A percentile compares a stretch with the other conserved stretches of the same genome.
Conservation (phyloP, 1,140 invertebrate species). For the Archivesica marissinica region DNA sequence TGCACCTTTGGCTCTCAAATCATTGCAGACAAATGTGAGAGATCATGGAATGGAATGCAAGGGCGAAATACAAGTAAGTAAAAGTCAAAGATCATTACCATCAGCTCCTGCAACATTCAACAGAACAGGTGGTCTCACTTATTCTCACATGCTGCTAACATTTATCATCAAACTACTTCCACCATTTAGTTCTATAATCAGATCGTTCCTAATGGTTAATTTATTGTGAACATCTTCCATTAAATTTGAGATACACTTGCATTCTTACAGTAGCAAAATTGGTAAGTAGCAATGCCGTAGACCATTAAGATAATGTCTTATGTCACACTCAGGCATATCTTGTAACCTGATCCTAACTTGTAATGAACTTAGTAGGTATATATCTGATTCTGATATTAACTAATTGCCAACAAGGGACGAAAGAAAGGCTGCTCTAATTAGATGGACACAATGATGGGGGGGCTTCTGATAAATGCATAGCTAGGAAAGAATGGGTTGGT, state of each 20-base stretch:
- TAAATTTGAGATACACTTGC: conserved; percentile 14
- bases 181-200: conserved; percentile 4
- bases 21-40: too few relatives aligned
- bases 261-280: conserved; percentile 2
- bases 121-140: conserved; percentile 27
- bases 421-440: too few relatives aligned
- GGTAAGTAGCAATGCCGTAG: conserved; percentile 9
- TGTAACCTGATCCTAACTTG: too few relatives aligned
- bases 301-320: background rate
- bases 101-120: background rate
- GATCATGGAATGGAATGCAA: too few relatives aligned
- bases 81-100: conserved; percentile 15
- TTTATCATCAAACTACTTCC: conserved; percentile 15
- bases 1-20: too few relatives aligned
- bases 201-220: background rate
- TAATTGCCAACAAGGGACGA: too few relatives aligned
- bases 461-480: too few relatives aligned
- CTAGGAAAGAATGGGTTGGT: too few relatives aligned
- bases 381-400: too few relatives aligned
- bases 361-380: too few relatives aligned
- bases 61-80: too few relatives aligned
- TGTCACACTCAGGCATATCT: background rate
- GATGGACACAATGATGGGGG: too few relatives aligned
- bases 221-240: conserved; percentile 28
- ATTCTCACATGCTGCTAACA: conserved; percentile 12